Percentiles rank a stretch among this genome's conserved stretches.
phyloP scores from a whole-genome alignment of 2,888 invertebrate genomes.

The Arrhopalites spinosus region DNA sequence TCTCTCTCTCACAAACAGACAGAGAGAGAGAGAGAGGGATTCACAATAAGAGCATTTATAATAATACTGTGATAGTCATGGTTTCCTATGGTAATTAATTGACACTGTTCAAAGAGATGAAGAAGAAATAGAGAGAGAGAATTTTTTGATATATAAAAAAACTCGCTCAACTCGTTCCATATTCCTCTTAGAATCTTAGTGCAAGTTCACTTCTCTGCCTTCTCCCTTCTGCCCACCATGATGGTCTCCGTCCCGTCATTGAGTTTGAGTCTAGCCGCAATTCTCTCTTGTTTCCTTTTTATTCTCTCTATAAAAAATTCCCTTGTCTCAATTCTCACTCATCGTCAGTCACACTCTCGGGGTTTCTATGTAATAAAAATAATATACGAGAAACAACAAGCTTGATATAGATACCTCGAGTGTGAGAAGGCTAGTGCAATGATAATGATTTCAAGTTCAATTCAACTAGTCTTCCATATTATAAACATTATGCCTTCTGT shows the following conservation, averaged over 20 bases:
- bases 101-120: constrained; percentile 30
- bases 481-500: too few relatives aligned
- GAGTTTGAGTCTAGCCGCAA: not conserved
- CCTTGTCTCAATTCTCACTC: too few relatives aligned
- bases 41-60: not conserved
- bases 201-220: not conserved
- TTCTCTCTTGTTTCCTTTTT: not conserved
- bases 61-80: constrained; percentile 18
- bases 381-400: too few relatives aligned
- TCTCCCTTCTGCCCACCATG: not conserved
- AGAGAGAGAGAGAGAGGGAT: too few relatives aligned
- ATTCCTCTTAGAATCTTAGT: constrained; percentile 1
- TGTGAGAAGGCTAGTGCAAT: too few relatives aligned
- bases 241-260: not conserved
- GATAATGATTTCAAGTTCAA: too few relatives aligned
- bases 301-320: too few relatives aligned
- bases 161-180: constrained; percentile 30
- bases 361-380: too few relatives aligned
- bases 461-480: too few relatives aligned
- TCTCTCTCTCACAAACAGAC: too few relatives aligned
- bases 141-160: constrained; percentile 11
- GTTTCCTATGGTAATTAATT: constrained; percentile 33
- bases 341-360: too few relatives aligned
- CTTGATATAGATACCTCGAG: too few relatives aligned
- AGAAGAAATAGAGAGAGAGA: not conserved